A percentile compares a stretch with the other conserved stretches of the same genome.
Evolutionary conservation across 2,888 invertebrate genomes (phyloP).

Genomic region (Trissolcus japonicus): DNA sequence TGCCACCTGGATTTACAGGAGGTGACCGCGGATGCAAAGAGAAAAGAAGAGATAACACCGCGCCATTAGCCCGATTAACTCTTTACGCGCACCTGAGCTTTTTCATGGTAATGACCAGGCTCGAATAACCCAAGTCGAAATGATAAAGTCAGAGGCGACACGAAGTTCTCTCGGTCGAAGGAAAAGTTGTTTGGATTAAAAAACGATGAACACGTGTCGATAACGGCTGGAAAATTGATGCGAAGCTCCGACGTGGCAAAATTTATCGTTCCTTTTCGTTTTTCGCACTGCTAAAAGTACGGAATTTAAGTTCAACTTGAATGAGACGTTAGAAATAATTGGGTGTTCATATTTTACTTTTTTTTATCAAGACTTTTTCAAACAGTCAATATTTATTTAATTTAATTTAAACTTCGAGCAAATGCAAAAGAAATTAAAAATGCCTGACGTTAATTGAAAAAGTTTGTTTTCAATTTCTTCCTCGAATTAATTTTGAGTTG

Average conservation of each 20-base stretch:
- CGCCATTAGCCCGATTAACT: slow-evolving; percentile 67
- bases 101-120: slow-evolving; percentile 47
- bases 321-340: too few species aligned
- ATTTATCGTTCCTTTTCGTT: too few species aligned
- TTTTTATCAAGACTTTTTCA: too few species aligned
- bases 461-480: too few species aligned
- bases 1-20: slow-evolving; percentile 34
- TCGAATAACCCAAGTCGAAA: slow-evolving; percentile 43
- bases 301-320: too few species aligned
- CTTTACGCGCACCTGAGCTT: slow-evolving; percentile 61
- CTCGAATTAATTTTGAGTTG: too few species aligned
- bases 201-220: slow-evolving; percentile 29
- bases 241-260: not conserved
- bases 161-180: slow-evolving; percentile 20
- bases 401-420: too few species aligned
- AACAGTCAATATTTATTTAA: too few species aligned
- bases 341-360: too few species aligned
- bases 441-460: too few species aligned
- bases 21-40: slow-evolving; percentile 51
- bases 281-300: too few species aligned
- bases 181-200: slow-evolving; percentile 33
- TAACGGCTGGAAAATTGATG: slow-evolving; percentile 22
- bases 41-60: slow-evolving; percentile 62
- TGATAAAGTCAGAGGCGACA: slow-evolving; percentile 13
- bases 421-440: too few species aligned